Evolutionary conservation across 2,113 vertebrate species (phyloP).

Genomic region (Triplophysa tibetana): DNA sequence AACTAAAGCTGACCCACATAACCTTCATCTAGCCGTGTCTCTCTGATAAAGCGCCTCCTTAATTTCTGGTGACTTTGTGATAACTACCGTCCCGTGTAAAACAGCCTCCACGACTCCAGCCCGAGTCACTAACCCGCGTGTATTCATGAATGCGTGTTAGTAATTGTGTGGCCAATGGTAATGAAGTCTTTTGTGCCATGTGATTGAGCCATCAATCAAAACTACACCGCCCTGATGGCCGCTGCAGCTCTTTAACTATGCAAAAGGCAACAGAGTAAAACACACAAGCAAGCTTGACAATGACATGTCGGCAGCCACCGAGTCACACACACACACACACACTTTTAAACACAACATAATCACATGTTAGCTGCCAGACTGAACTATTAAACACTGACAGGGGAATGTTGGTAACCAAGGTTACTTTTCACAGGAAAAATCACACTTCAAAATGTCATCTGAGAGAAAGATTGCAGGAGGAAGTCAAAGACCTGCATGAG

Average conservation of each 20-base stretch:
- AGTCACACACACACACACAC: slow-evolving; percentile 9
- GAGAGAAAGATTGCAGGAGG: slow-evolving; percentile 11
- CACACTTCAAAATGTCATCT: slow-evolving; percentile 34
- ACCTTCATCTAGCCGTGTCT: slow-evolving; percentile 47
- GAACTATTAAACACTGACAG: slow-evolving; percentile 42
- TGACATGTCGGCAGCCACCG: slow-evolving; percentile 18
- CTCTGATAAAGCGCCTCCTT: slow-evolving; percentile 64
- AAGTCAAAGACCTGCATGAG: background rate
- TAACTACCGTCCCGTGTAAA: slow-evolving; percentile 54
- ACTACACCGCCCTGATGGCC: slow-evolving; percentile 53
- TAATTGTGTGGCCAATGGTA: slow-evolving; percentile 73
- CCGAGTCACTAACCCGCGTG: slow-evolving; percentile 55
- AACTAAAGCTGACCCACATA: slow-evolving; percentile 33
- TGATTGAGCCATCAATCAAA: slow-evolving; percentile 80
- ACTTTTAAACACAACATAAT: slow-evolving; percentile 41
- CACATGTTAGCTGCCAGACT: slow-evolving; percentile 41
- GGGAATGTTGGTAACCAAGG: slow-evolving; percentile 39
- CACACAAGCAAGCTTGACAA: slow-evolving; percentile 26
- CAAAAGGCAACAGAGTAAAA: slow-evolving; percentile 40
- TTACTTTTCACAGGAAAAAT: slow-evolving; percentile 44
- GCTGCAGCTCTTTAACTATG: slow-evolving; percentile 24
- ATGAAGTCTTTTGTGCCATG: slow-evolving; percentile 78
- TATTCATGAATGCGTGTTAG: slow-evolving; percentile 77
- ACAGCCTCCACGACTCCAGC: slow-evolving; percentile 49
- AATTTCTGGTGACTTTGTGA: slow-evolving; percentile 75